Conservation (phyloP, 2,888 invertebrate species). For the Nomada goodeniana region DNA sequence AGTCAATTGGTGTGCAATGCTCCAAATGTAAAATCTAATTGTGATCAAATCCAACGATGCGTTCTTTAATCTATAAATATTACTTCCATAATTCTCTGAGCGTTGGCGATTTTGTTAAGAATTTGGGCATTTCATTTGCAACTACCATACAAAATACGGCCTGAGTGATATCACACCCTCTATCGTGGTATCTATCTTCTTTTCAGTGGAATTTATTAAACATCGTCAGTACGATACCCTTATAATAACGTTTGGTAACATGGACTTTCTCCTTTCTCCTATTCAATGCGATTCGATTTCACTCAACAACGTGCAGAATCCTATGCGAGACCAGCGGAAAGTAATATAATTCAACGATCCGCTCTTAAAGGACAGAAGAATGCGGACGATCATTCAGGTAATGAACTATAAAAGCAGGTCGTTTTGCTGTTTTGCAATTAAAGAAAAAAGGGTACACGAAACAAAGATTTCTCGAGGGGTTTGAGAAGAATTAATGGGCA, state of each 20-base stretch:
- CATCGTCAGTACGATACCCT: background rate
- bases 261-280: slow-evolving; percentile 27
- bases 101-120: too few species aligned
- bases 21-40: too few species aligned
- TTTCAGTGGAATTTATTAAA: too few species aligned
- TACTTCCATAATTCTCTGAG: too few species aligned
- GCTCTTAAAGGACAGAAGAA: slow-evolving; percentile 28
- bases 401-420: slow-evolving; percentile 1
- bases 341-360: slow-evolving; percentile 4
- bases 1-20: too few species aligned
- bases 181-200: too few species aligned
- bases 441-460: background rate
- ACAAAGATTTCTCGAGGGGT: background rate
- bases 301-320: background rate
- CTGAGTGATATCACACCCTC: too few species aligned
- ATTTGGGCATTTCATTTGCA: too few species aligned
- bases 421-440: background rate
- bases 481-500: slow-evolving; percentile 3
- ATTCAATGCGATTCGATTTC: slow-evolving; percentile 26
- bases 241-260: background rate
- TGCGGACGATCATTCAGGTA: slow-evolving; percentile 1
- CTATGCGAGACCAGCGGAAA: slow-evolving; percentile 3
- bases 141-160: too few species aligned
- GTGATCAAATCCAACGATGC: too few species aligned
- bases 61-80: too few species aligned